Evolutionary conservation across 2,113 vertebrate species (phyloP).

Genomic region (Mustelus asterias): DNA sequence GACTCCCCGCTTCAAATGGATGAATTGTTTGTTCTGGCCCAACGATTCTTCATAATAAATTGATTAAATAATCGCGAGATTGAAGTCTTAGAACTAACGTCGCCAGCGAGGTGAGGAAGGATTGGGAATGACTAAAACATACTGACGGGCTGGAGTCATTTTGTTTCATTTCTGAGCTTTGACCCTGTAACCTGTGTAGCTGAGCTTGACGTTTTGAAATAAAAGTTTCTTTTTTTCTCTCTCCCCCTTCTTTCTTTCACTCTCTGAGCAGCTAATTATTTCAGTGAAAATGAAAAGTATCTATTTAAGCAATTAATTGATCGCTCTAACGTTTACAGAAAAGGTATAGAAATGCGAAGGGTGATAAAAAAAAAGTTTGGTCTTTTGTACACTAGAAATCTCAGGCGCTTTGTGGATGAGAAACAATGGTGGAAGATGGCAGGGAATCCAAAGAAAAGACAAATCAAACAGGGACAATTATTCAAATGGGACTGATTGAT

Average conservation of each 20-base stretch:
- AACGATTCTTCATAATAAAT: not conserved
- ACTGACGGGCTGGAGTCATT: not conserved
- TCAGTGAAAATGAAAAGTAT: not conserved
- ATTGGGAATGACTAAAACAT: not conserved
- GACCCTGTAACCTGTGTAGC: not conserved
- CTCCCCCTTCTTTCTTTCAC: not conserved
- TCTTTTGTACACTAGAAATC: slow-evolving; percentile 10
- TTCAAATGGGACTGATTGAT: slow-evolving; percentile 28
- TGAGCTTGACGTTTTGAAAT: not conserved
- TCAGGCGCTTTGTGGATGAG: slow-evolving; percentile 1
- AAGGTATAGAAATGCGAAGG: not conserved
- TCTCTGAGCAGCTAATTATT: slow-evolving; percentile 5
- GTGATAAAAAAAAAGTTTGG: not conserved
- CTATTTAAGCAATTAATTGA: slow-evolving; percentile 34
- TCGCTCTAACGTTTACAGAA: not conserved
- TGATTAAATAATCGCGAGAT: not conserved
- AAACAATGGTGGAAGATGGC: slow-evolving; percentile 18
- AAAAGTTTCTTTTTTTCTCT: not conserved
- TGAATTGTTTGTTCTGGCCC: not conserved
- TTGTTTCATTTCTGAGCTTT: not conserved
- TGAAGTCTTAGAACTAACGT: not conserved
- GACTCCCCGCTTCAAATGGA: not conserved
- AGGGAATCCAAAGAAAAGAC: slow-evolving; percentile 18
- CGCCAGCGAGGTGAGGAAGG: not conserved
- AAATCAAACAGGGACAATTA: slow-evolving; percentile 22